Base-by-base conservation (phyloP, 2,888 invertebrate species). In the Linyphia triangularis region DNA sequence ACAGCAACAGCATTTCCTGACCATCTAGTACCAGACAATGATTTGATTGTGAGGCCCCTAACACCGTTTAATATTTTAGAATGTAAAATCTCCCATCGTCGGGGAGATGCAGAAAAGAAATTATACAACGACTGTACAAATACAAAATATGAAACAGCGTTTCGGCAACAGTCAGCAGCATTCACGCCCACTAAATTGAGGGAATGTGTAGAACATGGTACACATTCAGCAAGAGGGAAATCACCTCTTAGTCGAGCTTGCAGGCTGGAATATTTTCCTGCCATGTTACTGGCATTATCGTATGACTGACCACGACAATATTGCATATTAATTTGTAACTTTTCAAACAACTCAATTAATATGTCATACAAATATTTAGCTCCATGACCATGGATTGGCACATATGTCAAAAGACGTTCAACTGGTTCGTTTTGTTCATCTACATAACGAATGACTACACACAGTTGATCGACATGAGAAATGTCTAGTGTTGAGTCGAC, bases 211-310 rank as follows among this genome's bases (percentile, higher is more conserved):
- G 40, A 40, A 3, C 40, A 40, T 9, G 40, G 40, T 13, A 40
- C 40, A 2, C 9, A 40, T 16, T 40, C 40, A 3, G 40, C 40
- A 13, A 40, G 16, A 1, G 40, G 40, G 16, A 13, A 40, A 40
- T n/a, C n/a, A n/a, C n/a, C 9, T 33, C 59, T 75, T 7, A 61
- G 28, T 30, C 61, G 28, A 0, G 59, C 75, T 75, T 59, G 75
- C 0, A 61, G 19, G 6, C 75, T 22, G 30, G 13, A 26, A 33
- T 75, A 75, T 33, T 75, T 75, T 7, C 75, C 59, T 2, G 61
- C 61, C 75, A 72, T 72, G 26, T 73, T 73, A 30, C 73, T 73
- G 1, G 57, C 73, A 61, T 77, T 77, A 24, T 30, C 30, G 30
- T 77, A 77, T 10, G 19, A 40, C 40, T 40, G 40, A 9, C 3